Base-by-base conservation (phyloP, 2,888 invertebrate species). In the Cosmia pyralina region DNA sequence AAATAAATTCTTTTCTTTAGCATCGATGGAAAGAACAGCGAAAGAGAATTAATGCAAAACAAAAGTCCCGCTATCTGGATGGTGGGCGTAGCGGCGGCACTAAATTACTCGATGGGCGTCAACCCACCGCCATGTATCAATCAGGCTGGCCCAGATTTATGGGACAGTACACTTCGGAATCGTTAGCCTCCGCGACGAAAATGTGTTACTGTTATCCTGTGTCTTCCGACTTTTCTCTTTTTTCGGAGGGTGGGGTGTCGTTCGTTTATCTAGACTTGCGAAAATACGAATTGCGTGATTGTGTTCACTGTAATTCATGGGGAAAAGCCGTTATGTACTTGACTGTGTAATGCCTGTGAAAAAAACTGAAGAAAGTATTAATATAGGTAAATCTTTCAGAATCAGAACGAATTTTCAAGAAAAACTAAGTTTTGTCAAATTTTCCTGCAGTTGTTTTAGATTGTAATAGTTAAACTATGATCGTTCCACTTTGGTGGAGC, bases 31-130 rank as follows among this genome's bases (percentile, higher is more conserved):
- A 87, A 85, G 86, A 89, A 91, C 90, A 85, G 81, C 82, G 88
- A 92, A 93, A 93, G 93, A 94, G 94, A 95, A 96, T 95, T 95
- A 96, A 96, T 96, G 96, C 96, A 95, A 96, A 96, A 96, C 96
- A 96, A 96, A 96, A 95, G 95, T 95, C 93, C 87, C 90, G 91
- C 90, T 94, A 95, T 95, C 95, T 93, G 95, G 96, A 92, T 91
- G 96, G 96, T 95, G 97, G 96, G 97, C 95, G 95, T 94, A 94
- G 92, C 96, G 96, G 92, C 96, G 97, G 96, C 97, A 97, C 96
- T 97, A 97, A 97, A 96, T 97, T 97, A 97, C 97, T 94, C 94
- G 95, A 96, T 97, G 96, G 96, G 96, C 96, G 96, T 96, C 96
- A 96, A 95, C 96, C 95, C 92, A 93, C 94, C 94, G 95, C 96